Evolutionary conservation across 2,888 invertebrate species (phyloP).

Genomic region (Amphipoea oculea): DNA sequence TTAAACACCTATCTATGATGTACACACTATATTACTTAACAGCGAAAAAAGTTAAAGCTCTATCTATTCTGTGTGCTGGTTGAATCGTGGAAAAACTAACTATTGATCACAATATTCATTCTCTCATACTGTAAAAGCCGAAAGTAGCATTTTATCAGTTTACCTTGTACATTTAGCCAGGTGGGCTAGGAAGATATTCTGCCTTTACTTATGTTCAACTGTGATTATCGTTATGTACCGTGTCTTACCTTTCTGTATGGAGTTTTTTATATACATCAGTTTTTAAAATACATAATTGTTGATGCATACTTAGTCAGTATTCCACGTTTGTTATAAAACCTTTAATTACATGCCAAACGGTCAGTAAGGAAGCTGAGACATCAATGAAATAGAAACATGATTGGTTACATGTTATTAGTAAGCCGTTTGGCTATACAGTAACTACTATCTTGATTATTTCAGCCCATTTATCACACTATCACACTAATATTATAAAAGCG

Average conservation of each 20-base stretch:
- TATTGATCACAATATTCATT: neutral
- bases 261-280: neutral
- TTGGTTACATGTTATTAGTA: slow-evolving; percentile 5
- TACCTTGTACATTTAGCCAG: neutral
- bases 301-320: too few relatives aligned
- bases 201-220: neutral
- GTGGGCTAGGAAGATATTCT: neutral
- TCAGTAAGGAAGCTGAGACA: neutral
- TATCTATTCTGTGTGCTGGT: neutral
- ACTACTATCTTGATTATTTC: neutral
- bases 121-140: neutral
- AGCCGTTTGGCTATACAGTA: neutral
- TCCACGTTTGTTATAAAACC: neutral
- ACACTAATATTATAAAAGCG: too few relatives aligned
- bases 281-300: neutral
- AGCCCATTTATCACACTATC: neutral
- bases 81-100: neutral
- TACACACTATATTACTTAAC: slow-evolving; percentile 19
- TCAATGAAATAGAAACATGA: neutral
- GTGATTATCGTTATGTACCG: neutral
- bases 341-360: too few relatives aligned
- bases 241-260: neutral
- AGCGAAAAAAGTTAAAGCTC: neutral
- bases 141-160: neutral
- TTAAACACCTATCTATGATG: neutral